These are phyloP conservation scores for Picathartes gymnocephalus DNA, from an alignment of 2,113 vertebrate species.

Conservation along the genomic window DNA sequence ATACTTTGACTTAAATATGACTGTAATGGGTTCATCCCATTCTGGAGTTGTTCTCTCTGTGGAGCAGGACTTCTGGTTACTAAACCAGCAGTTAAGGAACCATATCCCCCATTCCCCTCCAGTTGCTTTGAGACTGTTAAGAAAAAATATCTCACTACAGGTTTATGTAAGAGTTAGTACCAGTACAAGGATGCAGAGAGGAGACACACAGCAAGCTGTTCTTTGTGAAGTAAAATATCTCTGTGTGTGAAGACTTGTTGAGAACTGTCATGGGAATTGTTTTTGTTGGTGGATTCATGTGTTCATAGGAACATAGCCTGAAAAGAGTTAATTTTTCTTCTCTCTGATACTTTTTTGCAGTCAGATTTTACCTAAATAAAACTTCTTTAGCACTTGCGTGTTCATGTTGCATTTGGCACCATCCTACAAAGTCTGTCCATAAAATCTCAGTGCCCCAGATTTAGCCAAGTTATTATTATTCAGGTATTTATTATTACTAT, in stretches of 20 bases:
- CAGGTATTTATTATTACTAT: conserved; percentile 48
- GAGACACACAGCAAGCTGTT: background rate
- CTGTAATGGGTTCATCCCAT: background rate
- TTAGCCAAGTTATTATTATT: conserved; percentile 44
- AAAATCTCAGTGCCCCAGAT: conserved; percentile 6
- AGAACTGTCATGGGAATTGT: background rate
- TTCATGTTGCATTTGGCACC: conserved; percentile 42
- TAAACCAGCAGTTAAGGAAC: background rate
- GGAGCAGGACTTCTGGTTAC: background rate
- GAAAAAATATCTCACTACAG: background rate
- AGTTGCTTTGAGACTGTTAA: background rate
- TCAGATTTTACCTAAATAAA: conserved; percentile 28
- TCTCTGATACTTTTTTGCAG: background rate
- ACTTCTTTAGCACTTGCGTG: background rate
- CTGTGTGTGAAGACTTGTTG: background rate
- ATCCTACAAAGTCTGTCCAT: background rate
- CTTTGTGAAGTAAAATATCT: background rate
- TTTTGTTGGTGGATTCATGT: background rate
- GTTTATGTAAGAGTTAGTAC: background rate
- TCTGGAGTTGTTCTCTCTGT: background rate
- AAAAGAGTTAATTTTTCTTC: background rate
- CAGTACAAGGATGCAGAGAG: background rate
- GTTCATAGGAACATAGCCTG: background rate
- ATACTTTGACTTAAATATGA: background rate
- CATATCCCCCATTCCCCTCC: fast-evolving